A percentile compares a stretch with the other conserved stretches of the same genome.
Evolutionary conservation across 2,888 invertebrate species (phyloP).

Genomic region (Epistrophella euchroma): DNA sequence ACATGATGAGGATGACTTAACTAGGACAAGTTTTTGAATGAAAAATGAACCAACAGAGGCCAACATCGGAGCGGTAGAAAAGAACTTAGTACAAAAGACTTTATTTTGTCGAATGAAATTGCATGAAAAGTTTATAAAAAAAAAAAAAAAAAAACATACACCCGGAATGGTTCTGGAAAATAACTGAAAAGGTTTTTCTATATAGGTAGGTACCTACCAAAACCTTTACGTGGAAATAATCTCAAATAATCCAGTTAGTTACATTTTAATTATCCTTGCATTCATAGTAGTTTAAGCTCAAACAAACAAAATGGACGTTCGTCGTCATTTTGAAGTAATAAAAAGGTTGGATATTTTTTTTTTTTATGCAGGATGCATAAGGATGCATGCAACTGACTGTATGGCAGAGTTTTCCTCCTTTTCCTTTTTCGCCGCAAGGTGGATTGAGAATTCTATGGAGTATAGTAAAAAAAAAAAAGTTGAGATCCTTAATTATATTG

Average conservation of each 20-base stretch:
- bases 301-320: slow-evolving; percentile 63
- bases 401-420: neutral
- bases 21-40: slow-evolving; percentile 69
- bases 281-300: slow-evolving; percentile 62
- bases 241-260: slow-evolving; percentile 75
- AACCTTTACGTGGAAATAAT: slow-evolving; percentile 58
- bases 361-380: slow-evolving; percentile 1
- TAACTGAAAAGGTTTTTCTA: slow-evolving; percentile 15
- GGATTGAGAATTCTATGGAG: slow-evolving; percentile 11
- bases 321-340: slow-evolving; percentile 23
- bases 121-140: slow-evolving; percentile 68
- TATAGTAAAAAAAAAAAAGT: neutral
- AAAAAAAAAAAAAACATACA: slow-evolving; percentile 23
- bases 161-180: slow-evolving; percentile 35
- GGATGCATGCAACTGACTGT: neutral
- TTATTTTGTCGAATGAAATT: slow-evolving; percentile 60
- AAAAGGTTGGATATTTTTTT: slow-evolving; percentile 17
- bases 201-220: neutral
- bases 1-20: slow-evolving; percentile 54
- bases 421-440: neutral
- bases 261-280: slow-evolving; percentile 75
- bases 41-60: slow-evolving; percentile 42
- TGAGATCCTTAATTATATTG: slow-evolving; percentile 3
- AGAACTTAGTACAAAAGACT: slow-evolving; percentile 59
- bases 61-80: slow-evolving; percentile 4